Evolutionary conservation across 2,888 invertebrate genomes (phyloP).

Genomic region (Pseudococcus longispinus): DNA sequence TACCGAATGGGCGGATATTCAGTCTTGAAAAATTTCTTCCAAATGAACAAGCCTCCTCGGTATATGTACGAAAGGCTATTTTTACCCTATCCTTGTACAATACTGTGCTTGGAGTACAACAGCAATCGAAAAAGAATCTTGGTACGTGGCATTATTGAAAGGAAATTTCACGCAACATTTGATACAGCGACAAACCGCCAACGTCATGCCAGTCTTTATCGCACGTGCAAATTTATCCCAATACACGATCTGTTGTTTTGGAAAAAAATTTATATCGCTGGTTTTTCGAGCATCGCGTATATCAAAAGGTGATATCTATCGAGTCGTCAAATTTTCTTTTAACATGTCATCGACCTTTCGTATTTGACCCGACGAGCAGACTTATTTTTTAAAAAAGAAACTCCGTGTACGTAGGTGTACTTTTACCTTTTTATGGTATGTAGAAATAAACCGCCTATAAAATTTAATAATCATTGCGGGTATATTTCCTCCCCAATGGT

Average conservation of each 20-base stretch:
- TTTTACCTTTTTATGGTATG: neutral
- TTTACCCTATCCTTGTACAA: neutral
- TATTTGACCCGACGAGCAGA: neutral
- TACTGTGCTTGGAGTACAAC: neutral
- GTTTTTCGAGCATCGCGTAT: neutral
- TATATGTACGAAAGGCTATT: neutral
- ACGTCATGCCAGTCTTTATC: neutral
- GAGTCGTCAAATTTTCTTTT: neutral
- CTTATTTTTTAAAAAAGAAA: neutral
- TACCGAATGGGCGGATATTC: neutral
- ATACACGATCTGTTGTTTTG: neutral
- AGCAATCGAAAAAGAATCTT: neutral
- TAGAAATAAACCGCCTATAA: neutral
- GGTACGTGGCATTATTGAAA: neutral
- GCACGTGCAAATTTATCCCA: neutral
- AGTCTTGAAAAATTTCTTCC: neutral
- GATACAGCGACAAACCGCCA: neutral
- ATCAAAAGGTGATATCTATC: neutral
- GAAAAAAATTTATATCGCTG: neutral
- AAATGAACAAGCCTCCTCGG: neutral
- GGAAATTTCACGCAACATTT: conserved; percentile 5
- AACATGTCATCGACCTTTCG: neutral
- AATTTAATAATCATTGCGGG: neutral
- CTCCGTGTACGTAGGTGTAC: neutral
- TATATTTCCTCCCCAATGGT: neutral